These are phyloP conservation scores for Panagrolaimus sp. DNA, from an alignment of 1,140 invertebrate genomes.

Conservation along the genomic window DNA sequence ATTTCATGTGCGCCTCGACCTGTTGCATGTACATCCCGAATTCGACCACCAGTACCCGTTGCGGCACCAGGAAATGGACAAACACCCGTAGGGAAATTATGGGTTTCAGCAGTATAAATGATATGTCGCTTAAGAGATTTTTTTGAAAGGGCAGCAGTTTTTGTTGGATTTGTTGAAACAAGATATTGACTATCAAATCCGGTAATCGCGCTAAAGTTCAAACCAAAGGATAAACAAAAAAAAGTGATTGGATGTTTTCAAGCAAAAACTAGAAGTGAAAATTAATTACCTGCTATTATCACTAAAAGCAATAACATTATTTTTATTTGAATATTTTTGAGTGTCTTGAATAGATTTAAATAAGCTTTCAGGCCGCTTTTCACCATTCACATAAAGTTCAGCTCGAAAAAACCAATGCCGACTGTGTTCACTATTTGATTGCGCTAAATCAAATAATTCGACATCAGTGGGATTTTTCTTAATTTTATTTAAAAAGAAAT, in stretches of 20 bases:
- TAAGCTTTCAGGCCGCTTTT: constrained; percentile 71
- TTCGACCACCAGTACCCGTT: constrained; percentile 87
- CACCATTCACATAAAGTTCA: constrained; percentile 75
- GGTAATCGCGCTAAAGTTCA: constrained; percentile 71
- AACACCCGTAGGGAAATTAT: constrained; percentile 92
- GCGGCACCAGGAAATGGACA: constrained; percentile 78
- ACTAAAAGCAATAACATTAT: constrained; percentile 93
- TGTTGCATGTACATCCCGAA: constrained; percentile 83
- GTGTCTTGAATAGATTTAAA: constrained; percentile 88
- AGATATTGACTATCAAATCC: constrained; percentile 71
- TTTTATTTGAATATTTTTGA: constrained; percentile 74
- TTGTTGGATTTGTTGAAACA: constrained; percentile 62
- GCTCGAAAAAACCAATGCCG: constrained; percentile 70
- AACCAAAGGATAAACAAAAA: constrained; percentile 51
- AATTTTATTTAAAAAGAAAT: constrained; percentile 60
- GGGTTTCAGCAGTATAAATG: constrained; percentile 97
- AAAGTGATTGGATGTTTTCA: too few relatives aligned
- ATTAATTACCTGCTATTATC: constrained; percentile 85
- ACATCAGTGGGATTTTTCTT: constrained; percentile 86
- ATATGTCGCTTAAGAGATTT: constrained; percentile 71
- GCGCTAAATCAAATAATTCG: constrained; percentile 95
- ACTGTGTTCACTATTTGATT: constrained; percentile 73
- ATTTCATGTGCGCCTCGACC: constrained; percentile 77
- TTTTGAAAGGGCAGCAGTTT: constrained; percentile 62
- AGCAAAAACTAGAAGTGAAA: constrained; percentile 9